Evolutionary conservation across 2,888 invertebrate genomes (phyloP).

Genomic region (Drosophila histrio): DNA sequence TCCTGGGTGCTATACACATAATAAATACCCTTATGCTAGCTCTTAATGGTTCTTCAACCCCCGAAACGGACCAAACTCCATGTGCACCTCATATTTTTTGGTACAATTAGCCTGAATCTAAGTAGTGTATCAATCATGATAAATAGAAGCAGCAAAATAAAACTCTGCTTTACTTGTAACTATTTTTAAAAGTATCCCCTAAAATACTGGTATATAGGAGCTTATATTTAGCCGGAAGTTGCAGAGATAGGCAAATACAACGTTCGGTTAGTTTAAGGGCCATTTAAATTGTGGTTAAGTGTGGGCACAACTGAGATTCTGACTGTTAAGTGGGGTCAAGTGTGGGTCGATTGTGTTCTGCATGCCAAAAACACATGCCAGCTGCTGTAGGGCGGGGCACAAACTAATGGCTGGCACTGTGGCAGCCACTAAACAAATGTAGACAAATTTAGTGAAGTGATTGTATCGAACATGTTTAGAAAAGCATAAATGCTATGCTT

Average conservation of each 20-base stretch:
- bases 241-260: slow-evolving; percentile 28
- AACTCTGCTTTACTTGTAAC: slow-evolving; percentile 23
- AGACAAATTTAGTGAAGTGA: slow-evolving; percentile 49
- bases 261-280: slow-evolving; percentile 43
- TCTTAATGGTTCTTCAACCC: slow-evolving; percentile 43
- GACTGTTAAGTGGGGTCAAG: slow-evolving; percentile 44
- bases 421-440: slow-evolving; percentile 17
- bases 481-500: neutral
- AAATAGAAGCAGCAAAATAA: slow-evolving; percentile 37
- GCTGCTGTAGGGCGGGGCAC: neutral
- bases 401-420: slow-evolving; percentile 52
- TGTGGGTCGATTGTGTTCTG: slow-evolving; percentile 50
- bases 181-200: slow-evolving; percentile 32
- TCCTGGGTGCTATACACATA: slow-evolving; percentile 1
- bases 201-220: slow-evolving; percentile 8
- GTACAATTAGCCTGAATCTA: slow-evolving; percentile 75
- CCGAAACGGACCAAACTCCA: slow-evolving; percentile 27
- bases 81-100: slow-evolving; percentile 74
- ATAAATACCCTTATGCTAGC: slow-evolving; percentile 24
- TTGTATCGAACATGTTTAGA: neutral
- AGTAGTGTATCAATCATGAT: slow-evolving; percentile 72
- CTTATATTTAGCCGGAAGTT: slow-evolving; percentile 49
- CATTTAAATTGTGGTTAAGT: slow-evolving; percentile 38
- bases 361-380: slow-evolving; percentile 54
- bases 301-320: slow-evolving; percentile 51